Evolutionary conservation across 2,888 invertebrate species (phyloP).

Genomic region (Aproaerema taeniolella): DNA sequence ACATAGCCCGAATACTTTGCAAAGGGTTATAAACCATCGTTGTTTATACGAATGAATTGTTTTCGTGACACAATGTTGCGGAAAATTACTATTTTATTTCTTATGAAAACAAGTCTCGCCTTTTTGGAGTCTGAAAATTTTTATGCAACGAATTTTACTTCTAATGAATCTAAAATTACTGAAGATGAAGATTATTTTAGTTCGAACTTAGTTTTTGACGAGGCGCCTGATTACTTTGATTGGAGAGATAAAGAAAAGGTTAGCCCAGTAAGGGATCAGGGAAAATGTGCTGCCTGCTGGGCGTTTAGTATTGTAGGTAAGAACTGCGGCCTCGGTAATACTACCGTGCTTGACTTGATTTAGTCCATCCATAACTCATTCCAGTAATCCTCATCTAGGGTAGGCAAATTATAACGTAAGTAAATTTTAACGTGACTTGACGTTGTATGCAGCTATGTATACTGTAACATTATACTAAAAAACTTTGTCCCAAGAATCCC

Average conservation of each 20-base stretch:
- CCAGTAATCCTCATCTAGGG: too few species aligned
- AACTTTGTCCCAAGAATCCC: too few species aligned
- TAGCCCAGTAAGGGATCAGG: conserved; percentile 41
- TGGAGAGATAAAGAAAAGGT: conserved; percentile 34
- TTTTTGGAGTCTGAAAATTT: neutral
- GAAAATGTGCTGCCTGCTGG: conserved; percentile 42
- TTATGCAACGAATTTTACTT: neutral
- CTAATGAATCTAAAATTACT: too few species aligned
- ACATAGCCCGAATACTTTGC: conserved; percentile 3
- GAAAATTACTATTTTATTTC: neutral
- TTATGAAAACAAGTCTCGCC: neutral
- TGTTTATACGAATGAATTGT: neutral
- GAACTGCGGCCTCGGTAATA: too few species aligned
- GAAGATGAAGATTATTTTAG: too few species aligned
- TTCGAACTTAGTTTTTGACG: too few species aligned
- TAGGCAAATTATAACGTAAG: too few species aligned
- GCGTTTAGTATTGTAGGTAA: conserved; percentile 45
- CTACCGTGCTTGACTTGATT: too few species aligned
- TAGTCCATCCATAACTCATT: too few species aligned
- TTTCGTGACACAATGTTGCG: neutral
- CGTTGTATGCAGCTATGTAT: too few species aligned
- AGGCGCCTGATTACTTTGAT: conserved; percentile 31
- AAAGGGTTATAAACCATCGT: conserved; percentile 1
- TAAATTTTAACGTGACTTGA: too few species aligned
- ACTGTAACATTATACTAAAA: too few species aligned